These are phyloP conservation scores for Lates calcarifer DNA, from an alignment of 2,113 vertebrate genomes.

Conservation along the genomic window DNA sequence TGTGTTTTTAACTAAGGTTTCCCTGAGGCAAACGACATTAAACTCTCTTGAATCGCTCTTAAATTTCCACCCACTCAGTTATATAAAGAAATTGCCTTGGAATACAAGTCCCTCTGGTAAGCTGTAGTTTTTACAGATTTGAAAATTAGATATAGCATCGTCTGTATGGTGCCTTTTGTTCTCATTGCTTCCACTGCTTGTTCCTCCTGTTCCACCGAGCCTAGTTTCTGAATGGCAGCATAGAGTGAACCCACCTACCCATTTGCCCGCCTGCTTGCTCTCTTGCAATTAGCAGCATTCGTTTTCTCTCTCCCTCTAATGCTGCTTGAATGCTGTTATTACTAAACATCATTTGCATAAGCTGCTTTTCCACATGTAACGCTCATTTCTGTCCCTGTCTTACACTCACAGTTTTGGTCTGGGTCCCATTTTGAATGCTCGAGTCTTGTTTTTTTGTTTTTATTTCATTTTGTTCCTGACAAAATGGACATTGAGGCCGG, in stretches of 20 bases:
- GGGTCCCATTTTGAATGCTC: constrained; percentile 52
- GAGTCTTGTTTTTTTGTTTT: constrained; percentile 1
- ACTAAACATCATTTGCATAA: constrained; percentile 77
- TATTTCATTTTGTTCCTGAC: constrained; percentile 23
- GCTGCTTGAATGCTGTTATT: constrained; percentile 74
- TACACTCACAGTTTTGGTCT: constrained; percentile 42
- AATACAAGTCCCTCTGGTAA: constrained; percentile 10
- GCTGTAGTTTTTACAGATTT: constrained; percentile 25
- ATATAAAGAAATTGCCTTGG: constrained; percentile 11
- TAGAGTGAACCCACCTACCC: constrained; percentile 61
- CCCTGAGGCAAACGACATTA: constrained; percentile 21
- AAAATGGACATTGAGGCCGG: constrained; percentile 54
- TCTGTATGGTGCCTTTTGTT: constrained; percentile 22
- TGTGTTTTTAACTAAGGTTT: constrained; percentile 26
- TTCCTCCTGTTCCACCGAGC: not conserved
- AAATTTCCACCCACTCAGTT: constrained; percentile 39
- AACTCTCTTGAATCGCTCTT: not conserved
- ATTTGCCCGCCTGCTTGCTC: constrained; percentile 47
- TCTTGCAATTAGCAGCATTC: constrained; percentile 71
- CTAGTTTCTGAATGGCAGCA: constrained; percentile 58
- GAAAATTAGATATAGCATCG: constrained; percentile 30
- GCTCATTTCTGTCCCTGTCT: constrained; percentile 59
- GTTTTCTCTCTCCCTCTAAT: constrained; percentile 56
- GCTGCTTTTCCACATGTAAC: constrained; percentile 72
- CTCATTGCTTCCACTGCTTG: not conserved